These are phyloP conservation scores for Limulus polyphemus DNA, from an alignment of 2,888 invertebrate genomes.

Conservation along the genomic window DNA sequence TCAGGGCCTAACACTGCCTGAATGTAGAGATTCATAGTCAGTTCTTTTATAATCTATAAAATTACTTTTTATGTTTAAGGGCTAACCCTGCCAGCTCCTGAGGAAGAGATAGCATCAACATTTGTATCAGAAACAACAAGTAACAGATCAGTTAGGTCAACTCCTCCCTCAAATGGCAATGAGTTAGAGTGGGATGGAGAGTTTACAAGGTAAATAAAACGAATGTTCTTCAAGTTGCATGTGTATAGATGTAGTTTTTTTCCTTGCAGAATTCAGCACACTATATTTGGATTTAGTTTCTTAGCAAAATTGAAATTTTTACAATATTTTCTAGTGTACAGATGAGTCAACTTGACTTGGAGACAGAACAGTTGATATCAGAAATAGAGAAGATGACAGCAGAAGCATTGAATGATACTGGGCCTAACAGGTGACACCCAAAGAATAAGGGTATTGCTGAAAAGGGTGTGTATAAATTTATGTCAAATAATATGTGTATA, in stretches of 20 bases:
- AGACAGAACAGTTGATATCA: slow-evolving; percentile 50
- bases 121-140: slow-evolving; percentile 14
- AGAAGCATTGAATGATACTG: slow-evolving; percentile 51
- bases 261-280: background rate
- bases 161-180: slow-evolving; percentile 45
- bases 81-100: slow-evolving; percentile 20
- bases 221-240: background rate
- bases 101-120: slow-evolving; percentile 10
- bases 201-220: slow-evolving; percentile 22
- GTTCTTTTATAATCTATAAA: background rate
- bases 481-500: no score
- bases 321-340: slow-evolving; percentile 10
- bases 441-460: no score
- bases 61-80: slow-evolving; percentile 13
- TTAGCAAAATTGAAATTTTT: no score
- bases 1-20: no score
- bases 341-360: slow-evolving; percentile 43
- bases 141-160: slow-evolving; percentile 34
- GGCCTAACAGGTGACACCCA: slow-evolving; percentile 14
- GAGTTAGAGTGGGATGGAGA: slow-evolving; percentile 49
- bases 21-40: no score
- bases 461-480: no score
- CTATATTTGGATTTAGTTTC: no score
- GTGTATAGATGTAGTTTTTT: background rate
- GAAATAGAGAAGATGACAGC: slow-evolving; percentile 55